Conservation (phyloP, 2,113 vertebrate species). For the Pyrgilauda ruficollis region DNA sequence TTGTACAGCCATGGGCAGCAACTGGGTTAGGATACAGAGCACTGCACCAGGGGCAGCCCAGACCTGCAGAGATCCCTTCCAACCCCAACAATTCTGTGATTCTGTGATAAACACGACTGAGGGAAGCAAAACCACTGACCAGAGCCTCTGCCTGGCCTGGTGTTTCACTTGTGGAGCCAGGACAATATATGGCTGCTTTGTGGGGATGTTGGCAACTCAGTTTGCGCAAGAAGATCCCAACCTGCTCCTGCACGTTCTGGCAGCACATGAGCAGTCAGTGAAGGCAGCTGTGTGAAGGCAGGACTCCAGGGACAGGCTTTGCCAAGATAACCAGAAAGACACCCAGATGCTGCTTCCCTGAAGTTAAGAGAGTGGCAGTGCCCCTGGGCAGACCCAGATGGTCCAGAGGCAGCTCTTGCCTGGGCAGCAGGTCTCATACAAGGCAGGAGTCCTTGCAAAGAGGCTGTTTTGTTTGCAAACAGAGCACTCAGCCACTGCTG, state of each 20-base stretch:
- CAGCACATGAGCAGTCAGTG: not conserved
- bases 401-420: not conserved
- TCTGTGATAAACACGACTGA: not conserved
- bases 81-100: not conserved
- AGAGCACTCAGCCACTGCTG: not conserved
- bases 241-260: not conserved
- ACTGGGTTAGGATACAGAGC: not conserved
- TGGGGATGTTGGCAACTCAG: accelerated
- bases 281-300: not conserved
- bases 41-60: not conserved
- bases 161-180: not conserved
- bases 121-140: not conserved
- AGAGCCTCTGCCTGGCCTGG: not conserved
- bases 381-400: not conserved
- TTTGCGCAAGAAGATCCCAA: not conserved
- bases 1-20: not conserved
- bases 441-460: not conserved
- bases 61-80: not conserved
- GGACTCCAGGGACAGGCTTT: not conserved
- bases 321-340: not conserved
- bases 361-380: not conserved
- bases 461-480: not conserved
- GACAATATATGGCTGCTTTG: not conserved
- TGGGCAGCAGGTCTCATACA: not conserved
- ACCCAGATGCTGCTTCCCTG: not conserved